These are phyloP conservation scores for Turnix velox DNA, from an alignment of 2,113 vertebrate genomes.

Conservation along the genomic window DNA sequence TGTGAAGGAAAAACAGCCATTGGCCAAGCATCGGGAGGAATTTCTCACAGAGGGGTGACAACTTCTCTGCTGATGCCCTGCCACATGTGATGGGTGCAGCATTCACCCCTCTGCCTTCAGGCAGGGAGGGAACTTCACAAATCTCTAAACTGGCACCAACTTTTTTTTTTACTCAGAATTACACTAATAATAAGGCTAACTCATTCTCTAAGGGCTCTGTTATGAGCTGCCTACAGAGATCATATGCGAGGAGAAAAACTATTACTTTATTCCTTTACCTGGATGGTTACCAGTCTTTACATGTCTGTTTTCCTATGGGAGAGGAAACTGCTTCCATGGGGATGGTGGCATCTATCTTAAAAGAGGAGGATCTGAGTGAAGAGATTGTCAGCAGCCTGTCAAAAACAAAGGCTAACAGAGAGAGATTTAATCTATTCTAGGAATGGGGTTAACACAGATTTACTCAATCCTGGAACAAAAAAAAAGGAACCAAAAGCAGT, in stretches of 20 bases:
- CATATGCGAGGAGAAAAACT: not conserved
- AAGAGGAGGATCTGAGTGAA: not conserved
- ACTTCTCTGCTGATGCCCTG: fast-evolving
- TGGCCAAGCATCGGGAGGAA: not conserved
- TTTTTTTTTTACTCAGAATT: slow-evolving; percentile 5
- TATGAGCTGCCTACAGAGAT: not conserved
- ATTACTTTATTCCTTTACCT: not conserved
- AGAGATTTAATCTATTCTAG: not conserved
- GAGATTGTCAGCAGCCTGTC: not conserved
- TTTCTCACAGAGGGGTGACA: not conserved
- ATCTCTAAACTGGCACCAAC: not conserved
- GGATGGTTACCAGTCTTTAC: too few relatives aligned
- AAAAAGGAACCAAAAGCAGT: not conserved
- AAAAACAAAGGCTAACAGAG: not conserved
- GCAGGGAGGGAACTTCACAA: not conserved
- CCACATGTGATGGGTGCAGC: not conserved
- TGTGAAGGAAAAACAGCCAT: not conserved
- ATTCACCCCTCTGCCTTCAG: not conserved
- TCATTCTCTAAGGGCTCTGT: slow-evolving; percentile 6
- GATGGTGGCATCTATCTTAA: not conserved
- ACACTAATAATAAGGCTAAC: slow-evolving; percentile 34
- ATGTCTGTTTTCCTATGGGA: not conserved
- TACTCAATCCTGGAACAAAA: not conserved
- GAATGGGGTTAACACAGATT: not conserved
- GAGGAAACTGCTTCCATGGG: not conserved